phyloP scores from a whole-genome alignment of 2,113 vertebrate genomes.

The Leptobrachium leishanense region DNA sequence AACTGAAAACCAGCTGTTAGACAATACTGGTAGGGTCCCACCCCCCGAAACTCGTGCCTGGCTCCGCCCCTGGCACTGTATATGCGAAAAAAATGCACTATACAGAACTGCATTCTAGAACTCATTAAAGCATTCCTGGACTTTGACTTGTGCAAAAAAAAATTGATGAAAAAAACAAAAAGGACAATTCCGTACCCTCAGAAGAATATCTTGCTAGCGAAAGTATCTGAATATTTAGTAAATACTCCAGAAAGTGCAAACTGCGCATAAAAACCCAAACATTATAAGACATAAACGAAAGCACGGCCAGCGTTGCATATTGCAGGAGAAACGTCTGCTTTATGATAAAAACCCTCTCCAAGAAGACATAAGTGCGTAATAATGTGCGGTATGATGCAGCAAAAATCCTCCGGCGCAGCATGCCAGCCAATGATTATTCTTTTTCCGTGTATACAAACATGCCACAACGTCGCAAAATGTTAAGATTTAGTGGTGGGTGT shows the following conservation, averaged over 20 bases:
- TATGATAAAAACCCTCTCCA: constrained; percentile 14
- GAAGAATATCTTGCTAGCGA: background rate
- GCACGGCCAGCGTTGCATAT: background rate
- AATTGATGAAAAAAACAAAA: too few relatives aligned
- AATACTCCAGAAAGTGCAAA: background rate
- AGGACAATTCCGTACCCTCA: too few relatives aligned
- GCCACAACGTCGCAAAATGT: background rate
- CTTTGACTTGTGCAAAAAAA: too few relatives aligned
- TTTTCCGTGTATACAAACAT: background rate
- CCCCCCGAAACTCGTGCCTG: too few relatives aligned
- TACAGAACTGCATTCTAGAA: too few relatives aligned
- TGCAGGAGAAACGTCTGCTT: background rate
- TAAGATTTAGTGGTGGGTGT: background rate
- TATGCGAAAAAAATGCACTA: too few relatives aligned
- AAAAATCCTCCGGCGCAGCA: background rate
- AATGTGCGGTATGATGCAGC: constrained; percentile 12
- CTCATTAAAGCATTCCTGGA: too few relatives aligned
- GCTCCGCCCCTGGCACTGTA: too few relatives aligned
- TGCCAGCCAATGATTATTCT: background rate
- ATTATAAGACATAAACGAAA: background rate
- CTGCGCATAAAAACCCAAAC: background rate
- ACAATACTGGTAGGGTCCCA: too few relatives aligned
- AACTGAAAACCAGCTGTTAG: too few relatives aligned
- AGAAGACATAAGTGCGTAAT: constrained; percentile 8
- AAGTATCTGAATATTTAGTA: background rate